Evolutionary conservation across 2,113 vertebrate species (phyloP).

Genomic region (Pimephales promelas): DNA sequence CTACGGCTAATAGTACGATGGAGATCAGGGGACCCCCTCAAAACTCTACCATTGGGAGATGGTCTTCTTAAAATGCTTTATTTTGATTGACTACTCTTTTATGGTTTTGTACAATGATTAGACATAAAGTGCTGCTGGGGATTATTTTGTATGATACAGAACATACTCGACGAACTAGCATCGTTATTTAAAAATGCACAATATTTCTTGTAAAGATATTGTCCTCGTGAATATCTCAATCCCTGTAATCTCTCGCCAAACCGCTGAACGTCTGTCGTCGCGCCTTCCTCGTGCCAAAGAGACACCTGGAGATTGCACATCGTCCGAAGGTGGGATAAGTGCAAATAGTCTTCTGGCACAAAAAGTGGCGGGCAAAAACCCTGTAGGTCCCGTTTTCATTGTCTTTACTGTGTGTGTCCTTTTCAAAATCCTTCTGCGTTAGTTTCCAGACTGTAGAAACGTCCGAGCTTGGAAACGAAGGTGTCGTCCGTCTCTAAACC

Average conservation of each 20-base stretch:
- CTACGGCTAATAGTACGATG: conserved; percentile 89
- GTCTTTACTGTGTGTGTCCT: conserved; percentile 99
- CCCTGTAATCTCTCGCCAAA: conserved; percentile 90
- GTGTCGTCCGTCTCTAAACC: conserved; percentile 74
- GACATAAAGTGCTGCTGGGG: conserved; percentile 99
- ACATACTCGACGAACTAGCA: conserved; percentile 82
- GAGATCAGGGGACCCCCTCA: conserved; percentile 81
- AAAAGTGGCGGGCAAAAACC: conserved; percentile 98
- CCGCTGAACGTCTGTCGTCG: conserved; percentile 82
- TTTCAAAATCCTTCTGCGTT: conserved; percentile 89
- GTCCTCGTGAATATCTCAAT: conserved; percentile 77
- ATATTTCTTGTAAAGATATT: conserved; percentile 80
- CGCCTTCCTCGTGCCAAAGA: conserved; percentile 86
- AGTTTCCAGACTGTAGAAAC: conserved; percentile 91
- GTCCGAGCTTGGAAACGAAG: conserved; percentile 99
- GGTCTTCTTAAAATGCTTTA: conserved; percentile 62
- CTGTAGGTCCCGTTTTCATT: conserved; percentile 99
- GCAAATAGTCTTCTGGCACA: conserved; percentile 99
- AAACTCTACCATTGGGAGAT: conserved; percentile 69
- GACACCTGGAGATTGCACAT: conserved; percentile 94
- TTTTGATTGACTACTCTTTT: conserved; percentile 74
- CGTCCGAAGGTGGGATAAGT: conserved; percentile 90
- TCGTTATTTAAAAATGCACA: conserved; percentile 73
- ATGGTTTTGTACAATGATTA: conserved; percentile 95
- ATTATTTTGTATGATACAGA: conserved; percentile 88